Evolutionary conservation across 2,888 invertebrate genomes (phyloP).

Genomic region (Tridacna gigas): DNA sequence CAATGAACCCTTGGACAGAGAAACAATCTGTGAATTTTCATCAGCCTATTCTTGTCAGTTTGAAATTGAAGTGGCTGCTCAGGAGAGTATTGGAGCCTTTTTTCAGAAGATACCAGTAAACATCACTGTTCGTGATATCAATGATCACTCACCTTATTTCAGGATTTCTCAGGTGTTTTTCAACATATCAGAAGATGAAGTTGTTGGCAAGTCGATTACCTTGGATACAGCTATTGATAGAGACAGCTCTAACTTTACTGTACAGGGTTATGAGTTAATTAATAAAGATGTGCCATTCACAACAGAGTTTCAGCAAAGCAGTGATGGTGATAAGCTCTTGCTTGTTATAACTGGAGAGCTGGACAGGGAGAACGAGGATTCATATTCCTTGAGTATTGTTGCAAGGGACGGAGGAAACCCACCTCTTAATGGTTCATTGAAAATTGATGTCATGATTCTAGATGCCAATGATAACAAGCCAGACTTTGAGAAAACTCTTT

Average conservation of each 20-base stretch:
- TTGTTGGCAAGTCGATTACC: conserved; percentile 64
- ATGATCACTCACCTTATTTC: conserved; percentile 81
- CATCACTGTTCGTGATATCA: conserved; percentile 77
- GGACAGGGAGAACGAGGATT: conserved; percentile 72
- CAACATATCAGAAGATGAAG: conserved; percentile 72
- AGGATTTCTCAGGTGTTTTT: conserved; percentile 56
- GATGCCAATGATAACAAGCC: conserved; percentile 80
- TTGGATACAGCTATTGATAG: conserved; percentile 71
- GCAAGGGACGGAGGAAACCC: conserved; percentile 76
- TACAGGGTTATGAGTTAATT: conserved; percentile 71
- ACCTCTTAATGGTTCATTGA: conserved; percentile 66
- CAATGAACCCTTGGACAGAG: conserved; percentile 69
- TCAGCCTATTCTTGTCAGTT: conserved; percentile 64
- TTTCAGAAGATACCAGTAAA: conserved; percentile 75
- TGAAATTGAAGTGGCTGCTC: conserved; percentile 71
- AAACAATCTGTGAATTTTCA: conserved; percentile 72
- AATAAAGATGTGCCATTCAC: conserved; percentile 71
- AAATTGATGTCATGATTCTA: conserved; percentile 69
- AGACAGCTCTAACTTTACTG: conserved; percentile 72
- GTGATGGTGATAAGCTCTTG: conserved; percentile 69
- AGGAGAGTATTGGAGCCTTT: conserved; percentile 71
- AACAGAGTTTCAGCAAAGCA: conserved; percentile 58
- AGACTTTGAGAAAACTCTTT: conserved; percentile 68
- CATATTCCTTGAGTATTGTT: conserved; percentile 72
- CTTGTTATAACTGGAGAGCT: conserved; percentile 70